Conservation (phyloP, 2,888 invertebrate species). For the Spisula subtruncata region DNA sequence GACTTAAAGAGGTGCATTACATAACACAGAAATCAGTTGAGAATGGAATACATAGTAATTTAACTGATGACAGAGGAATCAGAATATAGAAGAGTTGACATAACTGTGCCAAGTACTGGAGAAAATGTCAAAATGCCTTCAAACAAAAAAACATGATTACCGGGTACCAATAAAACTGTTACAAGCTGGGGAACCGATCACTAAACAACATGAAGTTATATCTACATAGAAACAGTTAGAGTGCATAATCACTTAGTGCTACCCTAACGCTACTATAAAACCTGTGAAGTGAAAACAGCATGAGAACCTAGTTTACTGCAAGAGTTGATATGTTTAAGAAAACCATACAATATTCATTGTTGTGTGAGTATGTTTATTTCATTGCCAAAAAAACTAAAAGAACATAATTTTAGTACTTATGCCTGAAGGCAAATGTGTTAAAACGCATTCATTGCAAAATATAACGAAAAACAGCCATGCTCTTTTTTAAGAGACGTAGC, state of each 20-base stretch:
- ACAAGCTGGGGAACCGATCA: not conserved
- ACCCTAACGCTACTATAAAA: not conserved
- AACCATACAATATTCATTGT: slow-evolving; percentile 8
- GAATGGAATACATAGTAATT: not conserved
- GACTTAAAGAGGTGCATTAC: not conserved
- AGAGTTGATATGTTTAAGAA: slow-evolving; percentile 4
- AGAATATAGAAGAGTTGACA: not conserved
- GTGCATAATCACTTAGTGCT: not conserved
- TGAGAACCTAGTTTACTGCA: not conserved
- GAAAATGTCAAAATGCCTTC: not conserved
- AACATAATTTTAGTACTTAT: not conserved
- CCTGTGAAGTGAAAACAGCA: slow-evolving; percentile 3
- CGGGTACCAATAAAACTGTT: not conserved
- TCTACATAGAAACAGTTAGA: not conserved
- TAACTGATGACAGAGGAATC: not conserved
- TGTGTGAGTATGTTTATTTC: slow-evolving; percentile 9
- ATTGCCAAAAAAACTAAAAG: slow-evolving; percentile 18
- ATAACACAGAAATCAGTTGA: not conserved
- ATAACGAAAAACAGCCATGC: not conserved
- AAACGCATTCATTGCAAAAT: not conserved
- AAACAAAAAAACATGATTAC: not conserved
- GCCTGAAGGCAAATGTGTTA: not conserved
- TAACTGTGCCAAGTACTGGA: not conserved
- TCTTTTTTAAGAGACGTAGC: not conserved
- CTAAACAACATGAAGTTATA: not conserved